Conservation (phyloP, 2,888 invertebrate genomes). For the Cataglyphis altisquamis region DNA sequence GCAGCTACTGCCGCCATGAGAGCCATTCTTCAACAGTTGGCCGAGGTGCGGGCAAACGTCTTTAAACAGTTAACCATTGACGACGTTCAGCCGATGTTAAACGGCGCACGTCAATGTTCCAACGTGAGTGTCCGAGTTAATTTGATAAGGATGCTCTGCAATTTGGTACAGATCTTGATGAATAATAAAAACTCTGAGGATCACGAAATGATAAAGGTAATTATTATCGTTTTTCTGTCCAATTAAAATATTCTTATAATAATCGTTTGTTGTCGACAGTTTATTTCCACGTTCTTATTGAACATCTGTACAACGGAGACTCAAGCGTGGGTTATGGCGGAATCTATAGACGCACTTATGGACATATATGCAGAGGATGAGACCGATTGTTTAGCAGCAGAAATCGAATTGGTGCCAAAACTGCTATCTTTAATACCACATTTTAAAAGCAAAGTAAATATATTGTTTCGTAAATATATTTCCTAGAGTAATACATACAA, state of each 20-base stretch:
- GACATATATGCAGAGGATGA: slow-evolving; percentile 93
- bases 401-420: slow-evolving; percentile 89
- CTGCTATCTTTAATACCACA: slow-evolving; percentile 88
- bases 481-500: background rate
- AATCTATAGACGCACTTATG: slow-evolving; percentile 91
- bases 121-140: slow-evolving; percentile 78
- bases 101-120: slow-evolving; percentile 74
- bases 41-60: slow-evolving; percentile 85
- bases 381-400: slow-evolving; percentile 89
- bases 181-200: slow-evolving; percentile 61
- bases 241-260: background rate
- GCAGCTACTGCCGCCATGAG: slow-evolving; percentile 92
- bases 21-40: slow-evolving; percentile 91
- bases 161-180: slow-evolving; percentile 75
- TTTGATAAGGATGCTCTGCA: slow-evolving; percentile 80
- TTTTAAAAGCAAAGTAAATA: slow-evolving; percentile 89
- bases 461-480: background rate
- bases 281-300: slow-evolving; percentile 89
- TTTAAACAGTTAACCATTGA: slow-evolving; percentile 88
- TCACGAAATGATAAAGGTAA: slow-evolving; percentile 77
- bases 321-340: slow-evolving; percentile 91
- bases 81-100: slow-evolving; percentile 88
- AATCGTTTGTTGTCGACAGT: slow-evolving; percentile 62
- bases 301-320: slow-evolving; percentile 88
- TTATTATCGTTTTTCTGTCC: slow-evolving; percentile 1